phyloP scores from a whole-genome alignment of 2,888 invertebrate species.

The Hoplodrina blanda region DNA sequence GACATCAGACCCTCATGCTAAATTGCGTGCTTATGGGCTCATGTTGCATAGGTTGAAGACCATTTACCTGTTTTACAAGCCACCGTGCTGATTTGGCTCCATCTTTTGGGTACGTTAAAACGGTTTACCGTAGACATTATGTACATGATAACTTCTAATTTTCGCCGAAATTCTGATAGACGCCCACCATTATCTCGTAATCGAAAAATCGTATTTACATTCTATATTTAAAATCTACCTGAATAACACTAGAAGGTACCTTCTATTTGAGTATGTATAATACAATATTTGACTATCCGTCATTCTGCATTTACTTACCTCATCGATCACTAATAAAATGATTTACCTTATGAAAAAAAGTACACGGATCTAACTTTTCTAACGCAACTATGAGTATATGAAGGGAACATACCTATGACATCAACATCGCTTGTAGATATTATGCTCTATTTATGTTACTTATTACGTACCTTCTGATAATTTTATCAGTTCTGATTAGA shows the following conservation, averaged over 20 bases:
- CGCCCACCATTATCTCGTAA: no score
- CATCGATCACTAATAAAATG: no score
- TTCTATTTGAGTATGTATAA: no score
- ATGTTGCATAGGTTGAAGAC: constrained; percentile 75
- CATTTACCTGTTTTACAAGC: constrained; percentile 43
- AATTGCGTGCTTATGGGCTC: constrained; percentile 76
- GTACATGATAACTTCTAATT: not conserved
- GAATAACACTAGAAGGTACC: no score
- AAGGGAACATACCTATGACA: constrained; percentile 20
- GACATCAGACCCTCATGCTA: constrained; percentile 70
- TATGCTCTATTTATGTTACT: constrained; percentile 59
- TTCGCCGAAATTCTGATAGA: not conserved
- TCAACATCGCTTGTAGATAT: constrained; percentile 50
- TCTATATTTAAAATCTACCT: no score
- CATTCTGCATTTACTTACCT: no score
- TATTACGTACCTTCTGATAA: constrained; percentile 61
- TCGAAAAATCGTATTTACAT: no score
- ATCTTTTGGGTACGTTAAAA: no score
- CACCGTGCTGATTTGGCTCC: not conserved
- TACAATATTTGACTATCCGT: no score
- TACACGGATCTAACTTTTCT: not conserved
- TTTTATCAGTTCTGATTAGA: constrained; percentile 71
- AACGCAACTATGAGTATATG: constrained; percentile 16
- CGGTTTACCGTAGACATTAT: no score
- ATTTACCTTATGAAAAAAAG: no score